Evolutionary conservation across 1,140 invertebrate species (phyloP), one percentile per base, ranked within the genome.

Genomic region (Heliothis virescens): DNA sequence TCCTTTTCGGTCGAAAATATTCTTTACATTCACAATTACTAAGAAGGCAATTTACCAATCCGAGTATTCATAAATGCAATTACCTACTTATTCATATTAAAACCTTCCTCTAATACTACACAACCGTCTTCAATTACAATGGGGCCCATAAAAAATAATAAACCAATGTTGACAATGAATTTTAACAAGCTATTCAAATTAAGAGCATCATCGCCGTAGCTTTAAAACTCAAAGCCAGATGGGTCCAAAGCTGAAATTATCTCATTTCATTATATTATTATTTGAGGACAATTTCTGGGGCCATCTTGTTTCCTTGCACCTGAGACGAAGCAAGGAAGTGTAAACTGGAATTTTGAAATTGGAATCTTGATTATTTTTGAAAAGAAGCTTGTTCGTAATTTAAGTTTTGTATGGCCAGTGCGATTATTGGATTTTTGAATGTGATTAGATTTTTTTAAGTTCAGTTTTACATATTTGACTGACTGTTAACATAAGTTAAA

Each of bases 181-280:
- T 75, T 62, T 75, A 50, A 75, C 21, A 75, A 62, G 55, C 73
- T 50, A 75, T 75, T 75, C 57, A 75, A 63, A 75, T 75, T 75
- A 75, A 52, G 59, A 75, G 41, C 63, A 63, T 52, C 16, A 52
- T 75, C 47, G 4, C 41, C 47, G 12, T 12, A 41, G 59, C 59
- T 75, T 21, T 75, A 75, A 48, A 75, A 62, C 34, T 50, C 59
- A 29, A 52, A 29, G 34, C 55, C 73, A 75, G 73, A 75, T 75
- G 73, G 13, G 73, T 26, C 57, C 57, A 50, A 18, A 59, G 67
- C 67, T 41, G 13, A 59, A 59, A 74, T 74, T 41, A 74, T 60
- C 71, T 74, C 55, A 52, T 74, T 74, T 74, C 55, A 75, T 75
- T 62, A 75, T 75, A 75, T 53, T 71, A 71, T 71, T 71, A 71